These are phyloP conservation scores for Clarias platycephalus DNA, from an alignment of 2,797 vertebrate species.

Conservation along the genomic window DNA sequence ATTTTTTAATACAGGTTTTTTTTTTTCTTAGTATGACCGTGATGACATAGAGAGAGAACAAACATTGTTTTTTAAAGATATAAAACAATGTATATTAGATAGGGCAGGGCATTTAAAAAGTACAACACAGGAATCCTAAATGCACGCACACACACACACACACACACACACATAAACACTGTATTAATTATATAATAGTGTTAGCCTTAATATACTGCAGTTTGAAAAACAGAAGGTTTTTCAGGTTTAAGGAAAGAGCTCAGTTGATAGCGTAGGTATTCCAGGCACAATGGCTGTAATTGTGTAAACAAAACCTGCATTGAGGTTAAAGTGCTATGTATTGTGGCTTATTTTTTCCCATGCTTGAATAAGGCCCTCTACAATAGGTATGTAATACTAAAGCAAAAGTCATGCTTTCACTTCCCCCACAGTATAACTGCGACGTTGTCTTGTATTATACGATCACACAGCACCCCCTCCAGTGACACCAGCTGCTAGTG, in stretches of 20 bases:
- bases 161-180: constrained; percentile 3
- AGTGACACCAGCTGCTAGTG: constrained; percentile 25
- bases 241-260: neutral
- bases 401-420: constrained; percentile 44
- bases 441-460: constrained; percentile 34
- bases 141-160: neutral
- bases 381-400: constrained; percentile 27
- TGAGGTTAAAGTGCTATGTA: constrained; percentile 25
- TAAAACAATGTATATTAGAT: neutral
- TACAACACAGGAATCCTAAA: neutral
- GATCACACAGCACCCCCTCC: constrained; percentile 27
- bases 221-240: neutral
- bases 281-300: neutral
- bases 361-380: constrained; percentile 21
- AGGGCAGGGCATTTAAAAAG: neutral
- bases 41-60: neutral
- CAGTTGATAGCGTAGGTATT: neutral
- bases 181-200: neutral
- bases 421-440: constrained; percentile 35
- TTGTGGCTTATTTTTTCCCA: constrained; percentile 26
- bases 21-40: neutral
- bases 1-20: neutral
- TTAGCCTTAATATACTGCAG: neutral
- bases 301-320: constrained; percentile 29
- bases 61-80: neutral